phyloP scores from a whole-genome alignment of 2,888 invertebrate species.

The Ectemnius cavifrons region DNA sequence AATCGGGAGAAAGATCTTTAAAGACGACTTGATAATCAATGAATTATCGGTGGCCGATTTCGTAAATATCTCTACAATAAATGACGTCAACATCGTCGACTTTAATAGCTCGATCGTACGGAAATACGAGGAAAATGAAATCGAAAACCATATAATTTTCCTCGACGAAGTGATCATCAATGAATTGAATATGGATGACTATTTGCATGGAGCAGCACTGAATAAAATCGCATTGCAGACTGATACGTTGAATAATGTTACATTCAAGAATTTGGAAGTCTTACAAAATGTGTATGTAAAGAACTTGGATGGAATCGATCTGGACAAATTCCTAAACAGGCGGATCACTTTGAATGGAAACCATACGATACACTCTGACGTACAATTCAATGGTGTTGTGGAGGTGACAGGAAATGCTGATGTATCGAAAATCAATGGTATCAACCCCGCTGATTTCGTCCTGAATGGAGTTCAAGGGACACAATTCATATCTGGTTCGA shows the following conservation, averaged over 20 bases:
- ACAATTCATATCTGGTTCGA: constrained; percentile 55
- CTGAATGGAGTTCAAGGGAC: constrained; percentile 40
- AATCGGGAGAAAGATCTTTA: constrained; percentile 61
- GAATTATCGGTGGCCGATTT: constrained; percentile 54
- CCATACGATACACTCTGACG: constrained; percentile 50
- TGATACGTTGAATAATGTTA: constrained; percentile 49
- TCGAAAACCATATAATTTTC: constrained; percentile 55
- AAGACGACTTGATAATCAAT: constrained; percentile 42
- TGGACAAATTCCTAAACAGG: constrained; percentile 63
- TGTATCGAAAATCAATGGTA: constrained; percentile 57
- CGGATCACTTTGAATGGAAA: constrained; percentile 59
- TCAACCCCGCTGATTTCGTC: constrained; percentile 60
- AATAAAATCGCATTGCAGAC: constrained; percentile 40
- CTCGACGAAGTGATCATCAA: constrained; percentile 47
- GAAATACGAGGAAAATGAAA: constrained; percentile 49
- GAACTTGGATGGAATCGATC: constrained; percentile 61
- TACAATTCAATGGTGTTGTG: constrained; percentile 62
- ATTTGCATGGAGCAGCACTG: constrained; percentile 53
- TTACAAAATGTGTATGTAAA: constrained; percentile 41
- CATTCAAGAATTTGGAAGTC: constrained; percentile 60
- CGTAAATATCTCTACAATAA: constrained; percentile 56
- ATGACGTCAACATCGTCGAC: constrained; percentile 57
- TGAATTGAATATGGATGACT: constrained; percentile 41
- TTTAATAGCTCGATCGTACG: constrained; percentile 62
- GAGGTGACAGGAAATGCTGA: constrained; percentile 54